phyloP scores from a whole-genome alignment of 2,113 vertebrate species.

The Promerops cafer region DNA sequence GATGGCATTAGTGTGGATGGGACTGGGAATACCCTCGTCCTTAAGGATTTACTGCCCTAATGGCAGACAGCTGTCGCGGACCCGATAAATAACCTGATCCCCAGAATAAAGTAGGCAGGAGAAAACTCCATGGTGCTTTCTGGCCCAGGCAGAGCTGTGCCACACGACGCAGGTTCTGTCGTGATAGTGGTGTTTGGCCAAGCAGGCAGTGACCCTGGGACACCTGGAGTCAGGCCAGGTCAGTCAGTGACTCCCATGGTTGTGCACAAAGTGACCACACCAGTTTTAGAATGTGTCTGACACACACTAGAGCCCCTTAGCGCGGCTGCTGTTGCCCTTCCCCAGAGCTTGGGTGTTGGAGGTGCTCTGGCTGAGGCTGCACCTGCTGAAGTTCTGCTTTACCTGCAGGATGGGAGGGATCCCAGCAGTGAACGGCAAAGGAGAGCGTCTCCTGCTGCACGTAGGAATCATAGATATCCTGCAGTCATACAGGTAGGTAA shows the following conservation, averaged over 20 bases:
- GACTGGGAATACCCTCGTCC: neutral
- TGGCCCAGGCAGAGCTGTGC: neutral
- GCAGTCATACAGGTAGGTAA: constrained; percentile 90
- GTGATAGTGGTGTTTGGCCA: neutral
- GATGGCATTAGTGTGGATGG: neutral
- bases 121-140: neutral
- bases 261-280: neutral
- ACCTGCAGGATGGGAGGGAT: constrained; percentile 92
- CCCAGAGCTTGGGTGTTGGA: fast-evolving
- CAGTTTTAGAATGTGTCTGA: neutral
- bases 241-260: fast-evolving
- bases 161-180: fast-evolving
- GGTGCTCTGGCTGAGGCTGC: neutral
- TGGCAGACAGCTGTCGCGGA: neutral
- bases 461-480: constrained; percentile 96
- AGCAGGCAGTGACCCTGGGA: neutral
- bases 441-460: constrained; percentile 90
- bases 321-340: neutral
- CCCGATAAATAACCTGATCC: neutral
- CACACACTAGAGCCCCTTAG: neutral
- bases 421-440: constrained; percentile 90
- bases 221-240: neutral
- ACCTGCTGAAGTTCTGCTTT: neutral
- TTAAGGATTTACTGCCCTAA: neutral
- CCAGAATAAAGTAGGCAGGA: neutral